Base-by-base conservation (phyloP, 2,888 invertebrate species). In the Tenthredo notha region DNA sequence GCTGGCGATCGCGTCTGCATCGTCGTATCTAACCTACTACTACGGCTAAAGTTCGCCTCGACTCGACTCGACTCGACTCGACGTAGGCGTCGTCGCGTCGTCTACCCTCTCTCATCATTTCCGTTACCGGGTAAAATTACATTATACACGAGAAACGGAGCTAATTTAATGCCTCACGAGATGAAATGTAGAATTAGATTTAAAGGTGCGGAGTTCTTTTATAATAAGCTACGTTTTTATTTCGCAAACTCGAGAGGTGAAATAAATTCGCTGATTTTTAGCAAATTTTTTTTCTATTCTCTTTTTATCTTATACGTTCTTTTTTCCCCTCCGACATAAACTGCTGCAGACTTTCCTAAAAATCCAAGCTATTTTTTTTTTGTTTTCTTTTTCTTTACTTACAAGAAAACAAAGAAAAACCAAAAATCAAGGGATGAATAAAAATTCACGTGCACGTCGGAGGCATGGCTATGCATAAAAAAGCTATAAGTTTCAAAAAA, bases 141-240 rank as follows among this genome's bases (percentile, higher is more conserved):
- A 82, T 83, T 70, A 80, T 85, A 72, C 72, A 72, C 61, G 67
- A 50, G 58, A 70, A 67, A 82, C 72, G 21, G 82, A 70, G 85
- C 15, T 82, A 85, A 85, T 72, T 43, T 29, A 82, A 70, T 85
- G 82, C 43, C 29, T 37, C 50, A n/a, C 10, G 37, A 29, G 70
- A 85, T 67, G 54, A 85, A 85, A 80, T 70, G 43, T 65, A 7
- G 25, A 85, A 85, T 67, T 70, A 85, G 65, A 47, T 80, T 80
- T 67, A 47, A 80, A 67, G 25, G 7, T 3, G 77, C 50, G 47
- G 54, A 37, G 29, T 18, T 54, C 9, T 15, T 77, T 77, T 77
- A 54, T 50, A 43, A 25, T 74, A 74, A 74, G 47, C 74, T 43
- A 21, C 2, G 9, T 12, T 12, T 67, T 25, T 67, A 29, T 67